Evolutionary conservation across 2,113 vertebrate species (phyloP).

Genomic region (Notiomystis cincta): DNA sequence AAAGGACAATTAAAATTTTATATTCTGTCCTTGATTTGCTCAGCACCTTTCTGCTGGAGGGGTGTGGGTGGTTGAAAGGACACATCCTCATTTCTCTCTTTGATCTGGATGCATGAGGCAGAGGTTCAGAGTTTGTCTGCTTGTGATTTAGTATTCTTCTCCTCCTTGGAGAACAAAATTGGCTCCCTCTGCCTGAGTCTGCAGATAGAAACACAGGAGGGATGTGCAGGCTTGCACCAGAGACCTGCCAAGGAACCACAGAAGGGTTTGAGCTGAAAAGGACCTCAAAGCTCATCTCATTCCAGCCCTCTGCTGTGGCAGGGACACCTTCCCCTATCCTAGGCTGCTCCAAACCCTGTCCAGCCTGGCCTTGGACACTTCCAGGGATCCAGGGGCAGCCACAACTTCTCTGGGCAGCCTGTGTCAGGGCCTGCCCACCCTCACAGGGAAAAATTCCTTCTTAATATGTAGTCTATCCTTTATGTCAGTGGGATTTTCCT

Average conservation of each 20-base stretch:
- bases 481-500: background rate
- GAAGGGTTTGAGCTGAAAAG: background rate
- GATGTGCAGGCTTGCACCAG: background rate
- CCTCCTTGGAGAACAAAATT: background rate
- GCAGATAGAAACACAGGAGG: background rate
- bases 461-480: no score
- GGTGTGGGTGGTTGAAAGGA: background rate
- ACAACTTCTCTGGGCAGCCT: background rate
- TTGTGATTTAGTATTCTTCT: background rate
- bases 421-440: background rate
- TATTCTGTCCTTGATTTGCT: background rate
- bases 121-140: background rate
- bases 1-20: background rate
- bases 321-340: background rate
- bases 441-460: background rate
- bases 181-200: background rate
- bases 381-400: background rate
- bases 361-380: rapidly evolving
- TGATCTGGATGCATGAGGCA: background rate
- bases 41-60: background rate
- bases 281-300: background rate
- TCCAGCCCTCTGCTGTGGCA: background rate
- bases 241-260: background rate
- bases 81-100: no score
- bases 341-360: rapidly evolving